Percentiles rank a stretch among this genome's conserved stretches.
phyloP scores from a whole-genome alignment of 2,113 vertebrate genomes.

The Notothenia rossii region DNA sequence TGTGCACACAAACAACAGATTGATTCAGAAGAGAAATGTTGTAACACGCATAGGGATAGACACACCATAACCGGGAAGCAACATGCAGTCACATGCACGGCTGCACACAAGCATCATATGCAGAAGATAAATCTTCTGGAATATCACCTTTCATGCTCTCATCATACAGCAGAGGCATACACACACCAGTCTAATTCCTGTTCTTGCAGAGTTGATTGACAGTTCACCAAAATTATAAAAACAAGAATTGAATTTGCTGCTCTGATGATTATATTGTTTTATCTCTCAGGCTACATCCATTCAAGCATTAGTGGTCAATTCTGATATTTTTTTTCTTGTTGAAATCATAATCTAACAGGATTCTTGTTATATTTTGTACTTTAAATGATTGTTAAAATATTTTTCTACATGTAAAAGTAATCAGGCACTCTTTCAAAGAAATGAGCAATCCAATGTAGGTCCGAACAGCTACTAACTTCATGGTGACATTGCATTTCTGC shows the following conservation, averaged over 20 bases:
- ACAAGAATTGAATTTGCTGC: background rate
- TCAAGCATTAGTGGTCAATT: too few relatives aligned
- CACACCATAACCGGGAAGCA: slow-evolving; percentile 41
- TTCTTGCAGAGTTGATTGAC: slow-evolving; percentile 5
- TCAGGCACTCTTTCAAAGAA: background rate
- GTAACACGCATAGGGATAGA: slow-evolving; percentile 43
- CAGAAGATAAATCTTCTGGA: too few relatives aligned
- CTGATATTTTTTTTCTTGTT: too few relatives aligned
- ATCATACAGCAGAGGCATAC: too few relatives aligned
- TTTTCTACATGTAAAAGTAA: background rate
- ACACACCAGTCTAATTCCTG: background rate
- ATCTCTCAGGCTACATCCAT: too few relatives aligned
- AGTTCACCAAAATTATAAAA: slow-evolving; percentile 2
- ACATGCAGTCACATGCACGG: slow-evolving; percentile 60
- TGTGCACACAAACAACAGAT: slow-evolving; percentile 67
- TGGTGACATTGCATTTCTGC: background rate
- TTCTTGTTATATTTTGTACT: too few relatives aligned
- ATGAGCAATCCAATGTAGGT: background rate
- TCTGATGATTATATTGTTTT: background rate
- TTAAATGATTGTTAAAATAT: too few relatives aligned
- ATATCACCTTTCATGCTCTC: too few relatives aligned
- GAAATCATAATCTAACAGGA: too few relatives aligned
- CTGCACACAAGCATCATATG: background rate
- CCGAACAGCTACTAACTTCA: too few relatives aligned
- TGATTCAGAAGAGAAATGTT: slow-evolving; percentile 68